phyloP scores from a whole-genome alignment of 2,888 invertebrate genomes.

The Macropis europaea region DNA sequence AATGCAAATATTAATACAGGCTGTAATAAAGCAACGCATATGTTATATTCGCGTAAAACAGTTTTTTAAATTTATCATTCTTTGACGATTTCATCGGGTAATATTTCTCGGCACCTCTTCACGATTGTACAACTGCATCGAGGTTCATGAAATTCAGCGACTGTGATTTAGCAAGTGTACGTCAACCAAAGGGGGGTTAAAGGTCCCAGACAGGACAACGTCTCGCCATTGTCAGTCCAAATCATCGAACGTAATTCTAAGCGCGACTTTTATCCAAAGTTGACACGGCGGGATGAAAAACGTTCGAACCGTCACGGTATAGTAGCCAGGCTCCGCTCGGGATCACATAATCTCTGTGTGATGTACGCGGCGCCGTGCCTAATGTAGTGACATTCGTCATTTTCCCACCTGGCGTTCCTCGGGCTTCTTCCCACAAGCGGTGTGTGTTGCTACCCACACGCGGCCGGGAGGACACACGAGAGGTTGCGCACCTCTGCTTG shows the following conservation, averaged over 20 bases:
- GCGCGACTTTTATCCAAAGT: conserved; percentile 2
- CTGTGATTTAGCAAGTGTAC: too few species aligned
- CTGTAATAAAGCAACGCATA: too few species aligned
- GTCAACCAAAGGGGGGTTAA: too few species aligned
- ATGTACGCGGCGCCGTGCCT: conserved; percentile 36
- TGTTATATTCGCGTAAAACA: too few species aligned
- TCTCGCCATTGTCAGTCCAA: too few species aligned
- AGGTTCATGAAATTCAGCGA: too few species aligned
- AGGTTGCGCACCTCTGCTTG: conserved; percentile 47
- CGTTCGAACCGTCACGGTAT: conserved; percentile 9
- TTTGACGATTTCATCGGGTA: too few species aligned
- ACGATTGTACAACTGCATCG: too few species aligned
- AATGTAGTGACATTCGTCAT: conserved; percentile 60
- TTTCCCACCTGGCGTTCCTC: conserved; percentile 57
- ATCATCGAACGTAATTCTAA: neutral
- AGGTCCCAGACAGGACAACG: too few species aligned
- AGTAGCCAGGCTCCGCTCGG: conserved; percentile 21
- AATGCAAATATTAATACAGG: too few species aligned
- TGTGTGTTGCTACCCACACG: conserved; percentile 18
- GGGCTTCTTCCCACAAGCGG: conserved; percentile 40
- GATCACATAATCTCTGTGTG: conserved; percentile 46
- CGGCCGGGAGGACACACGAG: conserved; percentile 13
- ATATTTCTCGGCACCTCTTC: too few species aligned
- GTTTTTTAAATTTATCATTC: too few species aligned
- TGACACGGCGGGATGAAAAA: conserved; percentile 7